A percentile compares a stretch with the other conserved stretches of the same genome.
Evolutionary conservation across 2,113 vertebrate genomes (phyloP).

Genomic region (Erinaceus europaeus): DNA sequence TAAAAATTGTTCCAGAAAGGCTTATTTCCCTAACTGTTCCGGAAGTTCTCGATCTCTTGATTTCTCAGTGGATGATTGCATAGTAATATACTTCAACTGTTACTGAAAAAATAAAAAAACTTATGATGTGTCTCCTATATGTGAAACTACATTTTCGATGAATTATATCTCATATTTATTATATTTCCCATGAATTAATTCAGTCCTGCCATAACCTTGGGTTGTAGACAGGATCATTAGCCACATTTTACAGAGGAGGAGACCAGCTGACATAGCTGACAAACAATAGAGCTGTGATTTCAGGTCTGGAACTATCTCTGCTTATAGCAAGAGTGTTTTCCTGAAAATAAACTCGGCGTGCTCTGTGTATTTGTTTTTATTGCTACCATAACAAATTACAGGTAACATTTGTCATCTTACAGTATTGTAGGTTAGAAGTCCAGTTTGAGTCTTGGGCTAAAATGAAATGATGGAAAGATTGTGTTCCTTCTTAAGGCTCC

Average conservation of each 20-base stretch:
- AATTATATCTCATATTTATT: too few species aligned
- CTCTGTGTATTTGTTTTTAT: neutral
- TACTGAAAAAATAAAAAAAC: neutral
- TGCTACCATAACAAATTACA: neutral
- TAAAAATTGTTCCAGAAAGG: neutral
- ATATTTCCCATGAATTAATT: too few species aligned
- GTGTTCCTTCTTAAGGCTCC: neutral
- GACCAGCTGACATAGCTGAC: neutral
- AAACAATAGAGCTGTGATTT: neutral
- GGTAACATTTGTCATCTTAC: neutral
- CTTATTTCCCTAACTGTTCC: neutral
- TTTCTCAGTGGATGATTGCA: neutral
- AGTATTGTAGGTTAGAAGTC: neutral
- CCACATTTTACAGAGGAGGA: neutral
- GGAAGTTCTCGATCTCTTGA: neutral
- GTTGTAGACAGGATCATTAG: too few species aligned
- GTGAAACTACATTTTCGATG: neutral
- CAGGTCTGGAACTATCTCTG: neutral
- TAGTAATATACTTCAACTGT: conserved; percentile 7
- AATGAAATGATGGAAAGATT: neutral
- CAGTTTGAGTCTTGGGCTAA: neutral
- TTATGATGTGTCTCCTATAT: neutral
- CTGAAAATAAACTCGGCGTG: neutral
- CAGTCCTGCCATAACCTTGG: too few species aligned
- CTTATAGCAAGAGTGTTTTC: neutral